Percentiles rank a stretch among this genome's conserved stretches.
These are phyloP conservation scores for Cirrhinus molitorella DNA, from an alignment of 2,797 vertebrate species.

Conservation along the genomic window DNA sequence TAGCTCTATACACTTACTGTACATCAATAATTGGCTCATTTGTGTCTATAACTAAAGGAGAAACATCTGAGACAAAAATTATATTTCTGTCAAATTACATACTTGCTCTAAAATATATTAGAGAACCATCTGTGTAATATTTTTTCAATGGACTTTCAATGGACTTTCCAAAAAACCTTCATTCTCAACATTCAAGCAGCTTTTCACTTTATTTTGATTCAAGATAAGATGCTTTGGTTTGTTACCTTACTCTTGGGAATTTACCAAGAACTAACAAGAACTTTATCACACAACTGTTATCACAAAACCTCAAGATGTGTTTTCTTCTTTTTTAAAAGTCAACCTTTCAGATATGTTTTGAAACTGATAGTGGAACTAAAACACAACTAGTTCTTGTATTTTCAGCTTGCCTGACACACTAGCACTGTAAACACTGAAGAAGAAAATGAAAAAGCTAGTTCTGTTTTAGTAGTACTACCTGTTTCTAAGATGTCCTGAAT, in stretches of 20 bases:
- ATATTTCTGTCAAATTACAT: background rate
- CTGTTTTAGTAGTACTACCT: background rate
- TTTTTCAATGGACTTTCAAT: background rate
- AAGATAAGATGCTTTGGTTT: background rate
- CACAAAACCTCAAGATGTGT: conserved; percentile 5
- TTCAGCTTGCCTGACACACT: background rate
- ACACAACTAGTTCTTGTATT: background rate
- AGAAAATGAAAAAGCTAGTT: background rate
- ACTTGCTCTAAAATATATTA: background rate
- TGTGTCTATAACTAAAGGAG: background rate
- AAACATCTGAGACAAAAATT: background rate
- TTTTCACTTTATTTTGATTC: background rate
- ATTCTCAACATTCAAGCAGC: background rate
- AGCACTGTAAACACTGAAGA: background rate
- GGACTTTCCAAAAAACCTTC: background rate
- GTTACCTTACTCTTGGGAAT: background rate
- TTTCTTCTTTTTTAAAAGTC: background rate
- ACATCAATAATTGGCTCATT: background rate
- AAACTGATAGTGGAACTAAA: conserved; percentile 1
- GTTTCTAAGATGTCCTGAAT: background rate
- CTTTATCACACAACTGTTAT: background rate
- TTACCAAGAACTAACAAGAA: conserved; percentile 3
- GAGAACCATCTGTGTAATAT: background rate
- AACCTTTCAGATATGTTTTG: background rate
- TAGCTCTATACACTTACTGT: background rate